Evolutionary conservation across 2,797 vertebrate genomes (phyloP).

Genomic region (Enoplosus armatus): DNA sequence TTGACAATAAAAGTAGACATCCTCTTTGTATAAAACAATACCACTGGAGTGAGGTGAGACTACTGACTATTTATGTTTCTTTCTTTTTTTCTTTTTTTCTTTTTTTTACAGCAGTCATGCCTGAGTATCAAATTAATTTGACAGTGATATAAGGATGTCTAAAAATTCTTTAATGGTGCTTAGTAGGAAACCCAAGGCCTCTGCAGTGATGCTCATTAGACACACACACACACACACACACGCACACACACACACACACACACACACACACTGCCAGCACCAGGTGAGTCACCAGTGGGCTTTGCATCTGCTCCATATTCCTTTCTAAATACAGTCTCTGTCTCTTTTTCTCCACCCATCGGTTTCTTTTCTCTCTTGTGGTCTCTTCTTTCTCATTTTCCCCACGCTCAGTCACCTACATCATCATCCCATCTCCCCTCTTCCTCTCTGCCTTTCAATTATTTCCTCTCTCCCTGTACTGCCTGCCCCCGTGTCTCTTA

Average conservation of each 20-base stretch:
- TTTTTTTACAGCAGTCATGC: neutral
- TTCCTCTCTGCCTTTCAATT: conserved; percentile 46
- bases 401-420: conserved; percentile 8
- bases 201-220: conserved; percentile 29
- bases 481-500: neutral
- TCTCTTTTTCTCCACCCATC: conserved; percentile 35
- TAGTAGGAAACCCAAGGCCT: conserved; percentile 4
- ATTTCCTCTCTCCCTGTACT: conserved; percentile 1
- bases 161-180: conserved; percentile 20
- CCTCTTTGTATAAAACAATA: neutral
- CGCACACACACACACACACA: conserved; percentile 20
- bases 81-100: too few relatives aligned
- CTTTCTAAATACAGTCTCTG: conserved; percentile 49
- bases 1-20: neutral
- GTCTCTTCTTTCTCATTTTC: conserved; percentile 11
- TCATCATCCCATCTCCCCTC: conserved; percentile 20
- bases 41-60: neutral
- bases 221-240: conserved; percentile 8
- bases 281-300: conserved; percentile 68
- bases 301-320: conserved; percentile 58
- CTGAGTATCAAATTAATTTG: conserved; percentile 14
- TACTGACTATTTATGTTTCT: neutral
- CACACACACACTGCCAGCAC: conserved; percentile 18
- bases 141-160: conserved; percentile 6
- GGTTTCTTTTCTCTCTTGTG: conserved; percentile 31